Percentiles rank a stretch among this genome's conserved stretches.
These are phyloP conservation scores for Drosophila sproati DNA, from an alignment of 1,140 invertebrate species.

Conservation along the genomic window DNA sequence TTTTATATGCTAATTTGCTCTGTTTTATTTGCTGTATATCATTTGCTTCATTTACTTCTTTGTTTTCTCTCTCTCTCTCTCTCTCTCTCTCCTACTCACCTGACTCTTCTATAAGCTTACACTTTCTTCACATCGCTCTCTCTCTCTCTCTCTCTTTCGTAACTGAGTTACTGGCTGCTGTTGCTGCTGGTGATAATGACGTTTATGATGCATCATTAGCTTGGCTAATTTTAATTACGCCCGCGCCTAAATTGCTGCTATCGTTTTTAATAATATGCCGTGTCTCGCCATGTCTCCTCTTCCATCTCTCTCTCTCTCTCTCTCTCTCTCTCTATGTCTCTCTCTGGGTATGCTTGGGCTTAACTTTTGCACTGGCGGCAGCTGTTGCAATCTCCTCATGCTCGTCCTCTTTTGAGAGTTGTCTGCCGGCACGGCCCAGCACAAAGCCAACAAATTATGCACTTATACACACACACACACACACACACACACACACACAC, in stretches of 20 bases:
- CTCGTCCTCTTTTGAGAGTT: not conserved
- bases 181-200: constrained; percentile 42
- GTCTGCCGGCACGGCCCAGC: constrained; percentile 31
- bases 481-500: constrained; percentile 53
- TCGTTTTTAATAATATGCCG: constrained; percentile 79
- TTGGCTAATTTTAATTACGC: constrained; percentile 82
- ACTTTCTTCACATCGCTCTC: not conserved
- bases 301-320: not conserved
- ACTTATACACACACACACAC: constrained; percentile 64
- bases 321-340: not conserved
- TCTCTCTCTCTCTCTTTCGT: not conserved
- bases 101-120: too few species aligned
- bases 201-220: constrained; percentile 79
- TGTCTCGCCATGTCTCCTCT: constrained; percentile 37
- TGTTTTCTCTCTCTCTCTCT: not conserved
- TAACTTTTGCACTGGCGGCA: constrained; percentile 66
- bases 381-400: constrained; percentile 59
- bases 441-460: constrained; percentile 82
- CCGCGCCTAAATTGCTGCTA: constrained; percentile 77
- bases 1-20: not conserved
- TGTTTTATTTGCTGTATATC: not conserved
- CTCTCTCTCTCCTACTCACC: not conserved
- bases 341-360: constrained; percentile 48
- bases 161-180: constrained; percentile 23
- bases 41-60: not conserved